Percentiles rank a stretch among this genome's conserved stretches.
phyloP scores from a whole-genome alignment of 2,888 invertebrate genomes.

The Pollenia amentaria region DNA sequence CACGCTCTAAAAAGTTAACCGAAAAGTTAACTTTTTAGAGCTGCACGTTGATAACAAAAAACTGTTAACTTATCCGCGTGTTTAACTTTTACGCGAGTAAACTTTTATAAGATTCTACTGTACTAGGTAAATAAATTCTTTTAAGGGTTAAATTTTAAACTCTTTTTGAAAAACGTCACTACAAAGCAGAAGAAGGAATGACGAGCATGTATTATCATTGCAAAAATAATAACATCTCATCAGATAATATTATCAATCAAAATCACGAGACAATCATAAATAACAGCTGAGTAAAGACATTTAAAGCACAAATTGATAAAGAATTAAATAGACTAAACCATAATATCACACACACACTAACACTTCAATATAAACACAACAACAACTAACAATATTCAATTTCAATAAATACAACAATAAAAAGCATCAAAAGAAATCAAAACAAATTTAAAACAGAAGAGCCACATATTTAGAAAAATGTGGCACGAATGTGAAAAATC shows the following conservation, averaged over 20 bases:
- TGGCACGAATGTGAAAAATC: constrained; percentile 14
- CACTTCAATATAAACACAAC: background rate
- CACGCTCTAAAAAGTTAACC: too few species aligned
- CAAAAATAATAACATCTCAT: constrained; percentile 27
- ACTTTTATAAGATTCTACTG: too few species aligned
- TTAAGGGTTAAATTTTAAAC: background rate
- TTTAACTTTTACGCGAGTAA: too few species aligned
- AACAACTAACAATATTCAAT: background rate
- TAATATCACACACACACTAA: constrained; percentile 5
- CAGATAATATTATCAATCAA: constrained; percentile 56
- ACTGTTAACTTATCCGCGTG: too few species aligned
- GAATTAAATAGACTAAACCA: constrained; percentile 30
- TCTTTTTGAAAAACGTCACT: background rate
- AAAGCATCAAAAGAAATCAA: background rate
- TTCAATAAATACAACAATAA: background rate
- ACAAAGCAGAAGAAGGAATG: background rate
- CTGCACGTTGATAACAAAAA: too few species aligned
- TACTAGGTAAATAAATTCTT: too few species aligned
- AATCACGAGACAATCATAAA: constrained; percentile 66
- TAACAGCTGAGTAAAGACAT: constrained; percentile 37
- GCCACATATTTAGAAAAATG: background rate
- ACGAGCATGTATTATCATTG: constrained; percentile 1
- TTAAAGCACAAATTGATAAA: constrained; percentile 52
- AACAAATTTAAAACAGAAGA: constrained; percentile 31
- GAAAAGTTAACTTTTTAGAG: too few species aligned